Conservation (phyloP, 2,797 vertebrate genomes). For the Simalia tracyae region DNA sequence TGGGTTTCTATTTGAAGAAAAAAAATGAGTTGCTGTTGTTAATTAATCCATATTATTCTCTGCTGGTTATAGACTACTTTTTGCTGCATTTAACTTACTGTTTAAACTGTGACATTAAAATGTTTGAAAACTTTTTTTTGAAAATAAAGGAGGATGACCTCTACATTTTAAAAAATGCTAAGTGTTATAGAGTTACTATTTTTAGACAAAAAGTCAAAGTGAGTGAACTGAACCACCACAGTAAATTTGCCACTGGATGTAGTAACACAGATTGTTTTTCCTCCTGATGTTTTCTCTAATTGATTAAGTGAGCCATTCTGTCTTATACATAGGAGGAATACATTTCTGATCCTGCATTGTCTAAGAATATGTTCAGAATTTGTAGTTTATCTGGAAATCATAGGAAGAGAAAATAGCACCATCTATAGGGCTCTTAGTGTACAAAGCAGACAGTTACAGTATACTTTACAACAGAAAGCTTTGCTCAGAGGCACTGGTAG, state of each 20-base stretch:
- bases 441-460: neutral
- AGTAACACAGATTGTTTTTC: neutral
- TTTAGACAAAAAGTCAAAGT: neutral
- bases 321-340: accelerated
- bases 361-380: neutral
- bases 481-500: neutral
- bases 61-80: neutral
- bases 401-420: constrained; percentile 1
- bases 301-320: neutral
- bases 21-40: neutral
- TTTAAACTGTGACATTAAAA: neutral
- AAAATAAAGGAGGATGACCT: neutral
- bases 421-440: neutral
- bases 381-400: neutral
- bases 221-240: neutral
- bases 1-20: neutral
- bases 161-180: neutral
- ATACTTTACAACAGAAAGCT: constrained; percentile 33
- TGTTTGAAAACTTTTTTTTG: neutral
- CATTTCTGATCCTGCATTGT: accelerated
- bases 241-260: neutral
- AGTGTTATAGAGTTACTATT: neutral
- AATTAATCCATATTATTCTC: neutral
- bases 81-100: neutral
- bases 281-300: neutral